Evolutionary conservation across 37 sponge, comb jelly and placozoan genomes (phyloP).

Genomic region (Cliona cf. orientalis): DNA sequence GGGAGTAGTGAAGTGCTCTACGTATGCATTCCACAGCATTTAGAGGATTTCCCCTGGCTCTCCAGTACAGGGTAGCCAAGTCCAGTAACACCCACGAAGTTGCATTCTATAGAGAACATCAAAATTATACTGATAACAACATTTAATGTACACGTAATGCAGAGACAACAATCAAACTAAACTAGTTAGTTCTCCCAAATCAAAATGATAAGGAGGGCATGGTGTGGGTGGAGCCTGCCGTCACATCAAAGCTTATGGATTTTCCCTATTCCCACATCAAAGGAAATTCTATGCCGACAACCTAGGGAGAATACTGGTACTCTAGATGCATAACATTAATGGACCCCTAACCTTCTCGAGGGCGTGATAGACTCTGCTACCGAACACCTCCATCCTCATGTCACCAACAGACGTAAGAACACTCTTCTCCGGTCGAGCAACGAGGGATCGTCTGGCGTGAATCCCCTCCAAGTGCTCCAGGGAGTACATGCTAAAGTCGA

Average conservation of each 20-base stretch:
- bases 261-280: too few species aligned
- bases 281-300: background rate
- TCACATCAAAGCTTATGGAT: too few species aligned
- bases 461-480: conserved; percentile 76
- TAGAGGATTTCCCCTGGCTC: conserved; percentile 70
- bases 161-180: too few species aligned
- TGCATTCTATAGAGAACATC: conserved; percentile 47
- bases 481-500: conserved; percentile 60
- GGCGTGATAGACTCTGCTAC: conserved; percentile 52
- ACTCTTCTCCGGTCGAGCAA: conserved; percentile 44
- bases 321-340: too few species aligned
- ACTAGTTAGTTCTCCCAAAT: too few species aligned
- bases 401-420: conserved; percentile 15
- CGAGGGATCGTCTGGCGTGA: conserved; percentile 22
- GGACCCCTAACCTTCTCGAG: conserved; percentile 47
- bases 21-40: conserved; percentile 80
- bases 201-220: background rate
- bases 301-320: too few species aligned
- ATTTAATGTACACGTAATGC: too few species aligned
- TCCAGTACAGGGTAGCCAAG: conserved; percentile 86
- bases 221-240: too few species aligned
- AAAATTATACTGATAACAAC: background rate
- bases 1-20: conserved; percentile 79
- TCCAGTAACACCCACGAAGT: conserved; percentile 87
- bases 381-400: conserved; percentile 65